Base-by-base conservation (phyloP, 2,113 vertebrate species). In the Festucalex cinctus region DNA sequence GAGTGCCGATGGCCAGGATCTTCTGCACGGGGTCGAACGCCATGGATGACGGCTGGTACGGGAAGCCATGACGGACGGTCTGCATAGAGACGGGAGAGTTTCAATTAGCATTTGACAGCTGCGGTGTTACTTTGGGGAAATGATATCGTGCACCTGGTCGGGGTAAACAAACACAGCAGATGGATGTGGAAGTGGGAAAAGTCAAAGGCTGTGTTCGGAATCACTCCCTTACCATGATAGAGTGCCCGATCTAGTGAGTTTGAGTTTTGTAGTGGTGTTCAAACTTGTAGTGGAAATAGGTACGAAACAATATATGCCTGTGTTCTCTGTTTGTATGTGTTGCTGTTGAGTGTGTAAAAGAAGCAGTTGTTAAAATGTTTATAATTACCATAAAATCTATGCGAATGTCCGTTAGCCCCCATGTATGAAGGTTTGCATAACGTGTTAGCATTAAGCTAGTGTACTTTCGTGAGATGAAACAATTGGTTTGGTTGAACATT, bases 11-110 rank as follows among this genome's bases (percentile, higher is more conserved):
- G 78, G 96, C 97, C 86, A 99, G 88, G 77, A 99, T 98, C 94
- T 99, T 99, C 94, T 99, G 97, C 70, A 99, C 97, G 0, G 97
- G 96, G 93, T 99, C 97, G 71, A 98, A 98, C 71, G 97, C 96
- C 95, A 99, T 92, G 72, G 97, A 94, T 3, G 97, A 98, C 43
- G 97, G 97, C 72, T 99, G 96, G 80, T 98, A 97, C 73, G 97
- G 97, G 82, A 99, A 99, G 90, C 97, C 97, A 92, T 99, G 97
- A 75, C 97, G 95, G 71, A 99, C 95, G 66, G 97, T 99, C 97
- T 99, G 90, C 24, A 80, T 74, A 12, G 56, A 56, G 62, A 71
- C 26, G 16, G 84, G 77, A 36, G 39, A 51, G 26, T 37, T 59
- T 78, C 64, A 77, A 85, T 68, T 71, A 83, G 65, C 46, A 80